Conservation (phyloP, 1,140 invertebrate species). For the Rhopalosiphum padi region DNA sequence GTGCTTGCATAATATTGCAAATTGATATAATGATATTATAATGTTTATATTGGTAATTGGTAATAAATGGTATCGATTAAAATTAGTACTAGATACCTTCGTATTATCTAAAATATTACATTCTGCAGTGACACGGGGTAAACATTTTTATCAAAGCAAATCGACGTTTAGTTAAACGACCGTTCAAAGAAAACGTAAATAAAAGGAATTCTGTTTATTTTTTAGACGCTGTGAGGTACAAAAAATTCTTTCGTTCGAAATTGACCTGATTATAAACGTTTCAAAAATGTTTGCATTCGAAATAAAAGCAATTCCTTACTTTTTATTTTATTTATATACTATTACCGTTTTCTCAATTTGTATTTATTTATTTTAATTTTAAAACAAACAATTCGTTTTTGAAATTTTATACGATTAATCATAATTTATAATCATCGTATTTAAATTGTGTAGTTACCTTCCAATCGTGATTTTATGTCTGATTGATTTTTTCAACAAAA, state of each 20-base stretch:
- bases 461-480: background rate
- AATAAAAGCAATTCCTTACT: constrained; percentile 30
- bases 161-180: background rate
- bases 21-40: background rate
- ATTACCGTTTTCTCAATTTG: background rate
- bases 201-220: constrained; percentile 1
- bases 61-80: background rate
- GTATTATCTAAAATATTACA: background rate
- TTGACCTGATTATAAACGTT: constrained; percentile 38
- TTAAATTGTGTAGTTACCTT: background rate
- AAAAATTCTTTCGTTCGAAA: background rate
- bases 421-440: background rate
- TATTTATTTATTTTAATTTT: background rate
- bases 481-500: background rate
- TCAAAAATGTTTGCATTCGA: background rate
- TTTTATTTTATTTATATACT: constrained; percentile 33
- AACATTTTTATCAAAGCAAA: background rate
- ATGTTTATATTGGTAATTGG: background rate
- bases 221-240: background rate
- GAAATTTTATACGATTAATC: background rate
- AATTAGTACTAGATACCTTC: background rate
- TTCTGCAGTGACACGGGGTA: background rate
- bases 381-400: constrained; percentile 29
- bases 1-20: background rate
- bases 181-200: background rate